Evolutionary conservation across 2,797 vertebrate species (phyloP), one percentile per base, ranked within the genome.

Genomic region (Tokudaia muenninki): DNA sequence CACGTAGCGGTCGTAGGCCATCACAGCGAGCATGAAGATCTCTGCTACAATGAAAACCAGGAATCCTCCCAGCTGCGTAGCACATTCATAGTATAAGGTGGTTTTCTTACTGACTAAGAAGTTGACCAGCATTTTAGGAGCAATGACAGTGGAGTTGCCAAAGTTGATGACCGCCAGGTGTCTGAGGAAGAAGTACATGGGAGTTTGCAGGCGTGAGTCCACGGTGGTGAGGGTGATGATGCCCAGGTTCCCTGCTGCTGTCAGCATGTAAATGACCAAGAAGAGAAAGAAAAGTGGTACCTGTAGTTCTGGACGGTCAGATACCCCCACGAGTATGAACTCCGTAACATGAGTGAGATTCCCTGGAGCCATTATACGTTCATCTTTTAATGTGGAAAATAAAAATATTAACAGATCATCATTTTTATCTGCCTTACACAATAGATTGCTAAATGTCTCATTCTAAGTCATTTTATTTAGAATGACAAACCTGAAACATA

Each of bases 171-270:
- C 16, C 3, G 97, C 97, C 31, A 98, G 78, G 0, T 97, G 95
- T 47, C 52, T 16, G 4, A 98, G 94, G 77, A 98, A 98, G 72
- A 98, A 98, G 61, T 98, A 98, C 98, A 98, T 98, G 79, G 97
- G 90, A 4, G 61, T 87, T 31, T 79, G 74, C 9, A 95, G 87
- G 4, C 22, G 4, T 44, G 92, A 79, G 84, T 83, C 44, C 11
- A 92, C 55, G 0, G 31, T 70, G 31, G 97, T 98, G 31, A 98
- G 34, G 1, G 6, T 57, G 10, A 96, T 95, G 81, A 98, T 96
- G 44, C 96, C 94, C 21, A 98, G 82, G 74, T 98, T 98, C 10
- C 95, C 97, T 2, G 47, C 9, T 52, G 96, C 1, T 0, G 97
- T 97, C 63, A 95, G 34, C 34, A 59, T 1, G 26, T 98, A 98